Conservation (phyloP, 2,797 vertebrate genomes). For the Cyprinodon diabolis region DNA sequence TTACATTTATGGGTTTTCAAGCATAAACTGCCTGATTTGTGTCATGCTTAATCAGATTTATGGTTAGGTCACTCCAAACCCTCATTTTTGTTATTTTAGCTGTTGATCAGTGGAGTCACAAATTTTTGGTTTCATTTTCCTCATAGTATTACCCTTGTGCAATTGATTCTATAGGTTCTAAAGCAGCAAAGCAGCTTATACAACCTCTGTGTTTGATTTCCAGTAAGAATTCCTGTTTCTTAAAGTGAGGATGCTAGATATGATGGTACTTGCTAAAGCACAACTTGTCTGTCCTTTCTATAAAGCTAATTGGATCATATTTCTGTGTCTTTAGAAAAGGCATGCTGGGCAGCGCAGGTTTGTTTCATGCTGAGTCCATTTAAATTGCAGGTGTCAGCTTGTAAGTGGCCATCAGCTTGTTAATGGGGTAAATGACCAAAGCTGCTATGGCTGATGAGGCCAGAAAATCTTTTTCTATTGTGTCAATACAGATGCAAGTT, state of each 20-base stretch:
- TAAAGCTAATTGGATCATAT: slow-evolving; percentile 55
- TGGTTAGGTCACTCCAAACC: background rate
- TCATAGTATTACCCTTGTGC: too few species aligned
- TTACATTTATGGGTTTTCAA: background rate
- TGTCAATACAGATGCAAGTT: slow-evolving; percentile 18
- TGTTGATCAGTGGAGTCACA: too few species aligned
- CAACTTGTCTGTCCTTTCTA: too few species aligned
- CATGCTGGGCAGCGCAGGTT: slow-evolving; percentile 58
- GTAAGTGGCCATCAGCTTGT: slow-evolving; percentile 55
- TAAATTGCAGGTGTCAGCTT: slow-evolving; percentile 67
- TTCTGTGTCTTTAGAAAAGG: slow-evolving; percentile 19
- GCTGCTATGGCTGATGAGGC: slow-evolving; percentile 4
- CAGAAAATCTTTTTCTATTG: slow-evolving; percentile 31
- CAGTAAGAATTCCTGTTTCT: background rate
- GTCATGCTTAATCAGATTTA: background rate
- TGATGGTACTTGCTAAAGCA: too few species aligned
- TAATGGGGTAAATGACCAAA: slow-evolving; percentile 34
- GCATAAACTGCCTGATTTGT: background rate
- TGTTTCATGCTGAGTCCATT: slow-evolving; percentile 35
- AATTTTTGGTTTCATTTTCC: too few species aligned
- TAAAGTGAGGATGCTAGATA: too few species aligned
- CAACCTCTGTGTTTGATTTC: too few species aligned
- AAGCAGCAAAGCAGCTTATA: background rate
- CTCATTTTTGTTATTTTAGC: too few species aligned
- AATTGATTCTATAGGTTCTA: too few species aligned